A percentile compares a stretch with the other conserved stretches of the same genome.
These are phyloP conservation scores for Eptatretus burgeri DNA, from an alignment of 2,113 vertebrate genomes.

Conservation along the genomic window DNA sequence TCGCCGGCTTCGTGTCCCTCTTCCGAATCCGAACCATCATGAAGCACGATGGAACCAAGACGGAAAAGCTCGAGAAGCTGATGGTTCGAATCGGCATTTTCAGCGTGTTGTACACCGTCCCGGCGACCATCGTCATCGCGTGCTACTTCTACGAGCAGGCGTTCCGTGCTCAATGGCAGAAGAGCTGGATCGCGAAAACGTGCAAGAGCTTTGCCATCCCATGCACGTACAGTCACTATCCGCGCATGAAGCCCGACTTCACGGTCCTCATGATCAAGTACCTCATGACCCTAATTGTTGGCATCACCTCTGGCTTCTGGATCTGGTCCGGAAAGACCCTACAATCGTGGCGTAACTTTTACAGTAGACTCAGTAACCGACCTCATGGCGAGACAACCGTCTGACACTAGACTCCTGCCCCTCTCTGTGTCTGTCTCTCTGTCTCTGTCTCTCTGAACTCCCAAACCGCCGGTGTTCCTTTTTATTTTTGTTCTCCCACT, in stretches of 20 bases:
- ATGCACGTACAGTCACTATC: slow-evolving; percentile 33
- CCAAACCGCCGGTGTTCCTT: too few relatives aligned
- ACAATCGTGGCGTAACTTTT: slow-evolving; percentile 86
- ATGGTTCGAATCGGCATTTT: slow-evolving; percentile 88
- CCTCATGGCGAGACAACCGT: slow-evolving; percentile 81
- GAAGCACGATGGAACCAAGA: slow-evolving; percentile 89
- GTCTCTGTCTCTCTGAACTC: slow-evolving; percentile 3
- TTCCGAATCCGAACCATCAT: slow-evolving; percentile 87
- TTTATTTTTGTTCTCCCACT: too few relatives aligned
- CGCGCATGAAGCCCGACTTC: slow-evolving; percentile 62
- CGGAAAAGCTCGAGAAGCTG: slow-evolving; percentile 77
- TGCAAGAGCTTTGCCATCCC: slow-evolving; percentile 67
- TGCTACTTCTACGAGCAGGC: slow-evolving; percentile 94
- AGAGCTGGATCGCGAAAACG: slow-evolving; percentile 53
- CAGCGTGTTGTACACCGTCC: slow-evolving; percentile 72
- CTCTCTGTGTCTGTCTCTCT: slow-evolving; percentile 88
- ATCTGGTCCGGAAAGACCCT: slow-evolving; percentile 96
- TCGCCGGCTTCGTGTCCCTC: slow-evolving; percentile 74
- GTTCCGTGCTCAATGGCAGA: slow-evolving; percentile 82
- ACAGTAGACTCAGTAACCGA: slow-evolving; percentile 60
- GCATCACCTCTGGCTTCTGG: slow-evolving; percentile 93
- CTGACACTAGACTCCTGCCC: slow-evolving; percentile 39
- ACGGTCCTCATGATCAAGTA: slow-evolving; percentile 98
- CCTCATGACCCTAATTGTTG: slow-evolving; percentile 86
- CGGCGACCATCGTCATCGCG: slow-evolving; percentile 77